A percentile compares a stretch with the other conserved stretches of the same genome.
Conservation (phyloP, 2,113 vertebrate species). For the Carollia perspicillata region DNA sequence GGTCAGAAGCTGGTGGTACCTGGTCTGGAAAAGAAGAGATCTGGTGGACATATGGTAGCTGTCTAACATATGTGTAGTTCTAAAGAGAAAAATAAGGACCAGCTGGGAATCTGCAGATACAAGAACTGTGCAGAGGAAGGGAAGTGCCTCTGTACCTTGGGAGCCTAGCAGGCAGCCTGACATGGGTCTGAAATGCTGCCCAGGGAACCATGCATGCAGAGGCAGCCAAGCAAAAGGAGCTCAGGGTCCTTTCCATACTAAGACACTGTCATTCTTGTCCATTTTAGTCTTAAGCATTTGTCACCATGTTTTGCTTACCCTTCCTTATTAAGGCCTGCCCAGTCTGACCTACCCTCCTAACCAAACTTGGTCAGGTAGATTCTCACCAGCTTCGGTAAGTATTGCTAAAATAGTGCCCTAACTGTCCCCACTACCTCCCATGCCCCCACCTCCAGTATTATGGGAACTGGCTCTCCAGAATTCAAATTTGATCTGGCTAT, state of each 20-base stretch:
- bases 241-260: not conserved
- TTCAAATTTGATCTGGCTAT: not conserved
- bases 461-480: too few species aligned
- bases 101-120: not conserved
- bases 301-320: not conserved
- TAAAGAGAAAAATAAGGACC: not conserved
- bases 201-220: not conserved
- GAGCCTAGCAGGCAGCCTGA: too few species aligned
- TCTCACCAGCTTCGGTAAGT: too few species aligned
- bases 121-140: not conserved
- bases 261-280: accelerated
- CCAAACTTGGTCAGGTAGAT: too few species aligned
- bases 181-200: not conserved
- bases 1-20: not conserved
- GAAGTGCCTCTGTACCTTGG: not conserved
- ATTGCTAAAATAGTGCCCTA: accelerated
- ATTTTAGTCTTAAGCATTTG: not conserved
- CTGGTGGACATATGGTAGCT: not conserved
- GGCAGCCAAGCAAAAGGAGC: too few species aligned
- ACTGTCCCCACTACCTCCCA: too few species aligned
- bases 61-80: not conserved
- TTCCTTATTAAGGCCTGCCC: not conserved
- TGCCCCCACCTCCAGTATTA: accelerated
- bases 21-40: not conserved
- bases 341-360: not conserved